Base-by-base conservation (phyloP, 2,113 vertebrate genomes). In the Rynchops niger region DNA sequence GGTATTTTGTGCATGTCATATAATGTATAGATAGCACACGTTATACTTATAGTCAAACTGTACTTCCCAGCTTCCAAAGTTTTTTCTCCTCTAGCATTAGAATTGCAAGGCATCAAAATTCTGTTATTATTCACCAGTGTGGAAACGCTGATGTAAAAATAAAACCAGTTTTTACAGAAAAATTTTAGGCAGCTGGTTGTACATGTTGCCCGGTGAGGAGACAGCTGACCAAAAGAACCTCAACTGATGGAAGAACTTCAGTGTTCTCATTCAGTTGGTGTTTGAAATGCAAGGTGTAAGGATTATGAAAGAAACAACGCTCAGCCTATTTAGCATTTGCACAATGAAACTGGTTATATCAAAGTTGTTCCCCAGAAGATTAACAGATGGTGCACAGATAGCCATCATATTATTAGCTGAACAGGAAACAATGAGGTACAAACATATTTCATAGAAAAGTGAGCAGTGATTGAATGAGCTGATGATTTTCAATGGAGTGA, bases 101-200 rank as follows among this genome's bases (percentile, higher is more conserved):
- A 76, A 77, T 40, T 47, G 6, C 34, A 93, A 45, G 25, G 8
- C 9, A 1, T 66, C 5, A 11, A 18, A 45, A 67, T 91, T 55
- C 9, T 36, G 4, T 50, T 76, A 12, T 32, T 74, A n/a, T 66
- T 76, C 20, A 55, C 9, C 9, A 59, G 7, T 43, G 18, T 34
- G 27, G 40, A 82, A 74, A 90, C 5, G 1, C 2, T 30, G 20
- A 47, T 12, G 2, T 45, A 32, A 80, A 90, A 84, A 65, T 40
- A 40, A 76, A 61, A 50, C 1, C 34, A 95, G 16, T 15, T 88
- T 66, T 94, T 92, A 91, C 34, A 77, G 20, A 88, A 61, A 94
- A 97, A 95, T 93, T 69, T 88, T 91, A 65, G 70, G 73, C 92
- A 97, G 47, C 47, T 96, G 83, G 61, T 94, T 71, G 65, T 95